A percentile compares a stretch with the other conserved stretches of the same genome.
Evolutionary conservation across 1,140 invertebrate species (phyloP).

Genomic region (Sarcophaga bullata): DNA sequence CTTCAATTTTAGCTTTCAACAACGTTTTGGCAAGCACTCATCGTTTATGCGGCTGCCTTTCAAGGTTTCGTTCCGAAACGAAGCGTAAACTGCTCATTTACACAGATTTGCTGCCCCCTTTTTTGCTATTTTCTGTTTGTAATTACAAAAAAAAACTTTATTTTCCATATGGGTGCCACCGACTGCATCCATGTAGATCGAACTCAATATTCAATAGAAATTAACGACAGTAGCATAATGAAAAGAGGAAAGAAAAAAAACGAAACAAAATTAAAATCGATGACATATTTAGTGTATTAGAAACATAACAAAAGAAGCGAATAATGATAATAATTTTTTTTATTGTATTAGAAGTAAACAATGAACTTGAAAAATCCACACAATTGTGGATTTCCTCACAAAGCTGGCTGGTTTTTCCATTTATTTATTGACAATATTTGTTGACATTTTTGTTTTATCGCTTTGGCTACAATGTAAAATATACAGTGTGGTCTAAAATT

Average conservation of each 20-base stretch:
- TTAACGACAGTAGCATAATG: too few species aligned
- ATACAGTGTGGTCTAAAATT: too few species aligned
- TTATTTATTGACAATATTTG: too few species aligned
- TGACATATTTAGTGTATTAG: constrained; percentile 12
- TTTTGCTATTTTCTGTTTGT: background rate
- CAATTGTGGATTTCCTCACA: too few species aligned
- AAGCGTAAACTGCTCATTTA: constrained; percentile 6
- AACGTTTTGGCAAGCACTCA: background rate
- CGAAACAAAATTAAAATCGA: too few species aligned
- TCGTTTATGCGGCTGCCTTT: background rate
- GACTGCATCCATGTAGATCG: background rate
- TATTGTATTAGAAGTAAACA: too few species aligned
- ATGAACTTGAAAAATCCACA: too few species aligned
- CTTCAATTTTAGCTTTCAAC: background rate
- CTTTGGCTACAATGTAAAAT: too few species aligned
- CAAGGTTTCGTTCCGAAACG: background rate
- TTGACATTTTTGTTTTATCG: too few species aligned
- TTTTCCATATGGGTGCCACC: background rate
- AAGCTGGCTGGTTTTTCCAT: too few species aligned
- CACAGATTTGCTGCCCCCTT: background rate
- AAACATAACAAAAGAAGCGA: background rate
- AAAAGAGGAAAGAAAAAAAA: background rate
- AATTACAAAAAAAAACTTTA: background rate
- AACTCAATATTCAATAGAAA: background rate
- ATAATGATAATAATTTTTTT: too few species aligned